These are phyloP conservation scores for Congeria kusceri DNA, from an alignment of 2,888 invertebrate genomes.

Conservation along the genomic window DNA sequence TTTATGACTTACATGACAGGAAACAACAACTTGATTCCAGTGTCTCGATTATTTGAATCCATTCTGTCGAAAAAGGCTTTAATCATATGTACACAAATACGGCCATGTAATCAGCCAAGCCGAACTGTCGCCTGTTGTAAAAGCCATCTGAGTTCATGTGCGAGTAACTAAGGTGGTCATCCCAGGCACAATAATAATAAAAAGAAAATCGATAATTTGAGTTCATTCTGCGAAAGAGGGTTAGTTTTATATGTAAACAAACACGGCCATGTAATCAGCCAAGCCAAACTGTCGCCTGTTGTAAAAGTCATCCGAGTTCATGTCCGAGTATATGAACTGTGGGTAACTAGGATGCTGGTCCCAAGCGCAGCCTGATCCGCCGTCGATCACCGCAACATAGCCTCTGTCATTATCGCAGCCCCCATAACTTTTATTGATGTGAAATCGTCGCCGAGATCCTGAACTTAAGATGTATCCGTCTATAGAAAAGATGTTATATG, in stretches of 20 bases:
- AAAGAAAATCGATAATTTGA: too few species aligned
- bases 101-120: not conserved
- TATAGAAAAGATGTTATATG: not conserved
- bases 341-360: not conserved
- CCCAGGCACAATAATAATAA: not conserved
- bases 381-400: not conserved
- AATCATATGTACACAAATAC: not conserved
- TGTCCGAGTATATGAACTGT: constrained; percentile 1
- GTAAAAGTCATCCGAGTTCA: not conserved
- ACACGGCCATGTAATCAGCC: not conserved
- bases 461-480: not conserved
- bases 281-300: not conserved
- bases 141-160: not conserved
- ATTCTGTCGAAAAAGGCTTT: too few species aligned
- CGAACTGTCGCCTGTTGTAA: not conserved
- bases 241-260: not conserved
- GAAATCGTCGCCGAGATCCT: not conserved
- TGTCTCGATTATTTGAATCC: too few species aligned
- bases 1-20: too few species aligned
- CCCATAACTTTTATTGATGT: not conserved
- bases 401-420: not conserved
- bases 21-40: too few species aligned
- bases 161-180: not conserved
- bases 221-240: too few species aligned
- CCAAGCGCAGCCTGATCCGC: not conserved